Evolutionary conservation across 2,113 vertebrate species (phyloP).

Genomic region (Lates calcarifer): DNA sequence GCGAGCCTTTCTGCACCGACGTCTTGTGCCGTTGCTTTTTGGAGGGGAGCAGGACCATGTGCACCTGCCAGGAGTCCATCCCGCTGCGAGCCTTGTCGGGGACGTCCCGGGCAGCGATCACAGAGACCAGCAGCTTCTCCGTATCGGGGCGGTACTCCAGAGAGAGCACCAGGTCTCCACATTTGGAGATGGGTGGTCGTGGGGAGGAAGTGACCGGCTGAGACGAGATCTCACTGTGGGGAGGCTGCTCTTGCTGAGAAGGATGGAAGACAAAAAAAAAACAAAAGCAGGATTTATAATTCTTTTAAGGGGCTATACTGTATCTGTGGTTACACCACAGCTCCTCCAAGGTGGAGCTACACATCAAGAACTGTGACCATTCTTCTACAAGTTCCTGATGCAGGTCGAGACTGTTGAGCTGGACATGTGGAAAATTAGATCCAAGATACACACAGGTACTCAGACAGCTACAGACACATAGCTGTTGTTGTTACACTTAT

Average conservation of each 20-base stretch:
- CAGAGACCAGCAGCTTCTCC: conserved; percentile 89
- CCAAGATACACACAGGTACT: no score
- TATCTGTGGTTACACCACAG: no score
- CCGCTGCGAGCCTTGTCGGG: conserved; percentile 94
- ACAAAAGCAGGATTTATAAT: no score
- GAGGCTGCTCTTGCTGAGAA: conserved; percentile 81
- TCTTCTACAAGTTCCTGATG: no score
- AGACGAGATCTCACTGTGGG: conserved; percentile 26
- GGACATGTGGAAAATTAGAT: no score
- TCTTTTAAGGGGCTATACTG: no score
- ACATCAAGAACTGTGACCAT: no score
- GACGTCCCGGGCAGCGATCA: conserved; percentile 89
- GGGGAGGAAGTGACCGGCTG: conserved; percentile 54
- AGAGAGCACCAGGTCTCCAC: conserved; percentile 90
- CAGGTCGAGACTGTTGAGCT: no score
- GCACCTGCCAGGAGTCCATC: conserved; percentile 93
- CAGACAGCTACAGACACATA: no score
- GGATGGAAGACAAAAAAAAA: not conserved
- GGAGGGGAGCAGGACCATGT: conserved; percentile 90
- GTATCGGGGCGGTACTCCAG: conserved; percentile 86
- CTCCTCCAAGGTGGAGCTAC: no score
- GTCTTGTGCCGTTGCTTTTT: conserved; percentile 95
- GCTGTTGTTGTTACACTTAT: no score
- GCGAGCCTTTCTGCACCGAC: conserved; percentile 87
- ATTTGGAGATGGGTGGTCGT: conserved; percentile 89